Conservation (phyloP, 2,797 vertebrate genomes). For the Craterocephalus amniculus region DNA sequence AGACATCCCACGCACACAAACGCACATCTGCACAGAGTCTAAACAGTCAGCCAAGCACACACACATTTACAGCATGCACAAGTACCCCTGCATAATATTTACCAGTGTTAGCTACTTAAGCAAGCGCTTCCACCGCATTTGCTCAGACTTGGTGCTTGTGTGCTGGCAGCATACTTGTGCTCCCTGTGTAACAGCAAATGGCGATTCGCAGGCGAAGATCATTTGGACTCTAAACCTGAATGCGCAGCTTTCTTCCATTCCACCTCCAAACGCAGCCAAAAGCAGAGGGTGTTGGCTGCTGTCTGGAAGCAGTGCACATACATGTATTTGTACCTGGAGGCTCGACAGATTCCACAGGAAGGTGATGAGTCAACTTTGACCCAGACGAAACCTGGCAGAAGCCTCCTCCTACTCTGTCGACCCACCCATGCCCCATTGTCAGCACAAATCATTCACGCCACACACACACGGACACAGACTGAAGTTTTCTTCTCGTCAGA, state of each 20-base stretch:
- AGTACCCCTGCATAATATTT: constrained; percentile 54
- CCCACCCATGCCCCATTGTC: constrained; percentile 26
- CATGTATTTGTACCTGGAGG: constrained; percentile 34
- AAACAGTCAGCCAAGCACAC: constrained; percentile 43
- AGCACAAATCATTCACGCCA: constrained; percentile 6
- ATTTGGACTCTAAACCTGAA: neutral
- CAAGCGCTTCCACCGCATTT: constrained; percentile 30
- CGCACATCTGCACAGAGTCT: constrained; percentile 56
- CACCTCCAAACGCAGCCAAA: neutral
- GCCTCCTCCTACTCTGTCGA: constrained; percentile 6
- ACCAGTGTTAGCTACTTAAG: constrained; percentile 36
- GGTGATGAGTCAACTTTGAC: constrained; percentile 65
- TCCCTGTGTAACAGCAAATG: constrained; percentile 2
- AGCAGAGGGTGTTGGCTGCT: constrained; percentile 2
- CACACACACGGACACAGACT: constrained; percentile 1
- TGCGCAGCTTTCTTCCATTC: neutral
- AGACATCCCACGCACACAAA: constrained; percentile 44
- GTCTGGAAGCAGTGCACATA: constrained; percentile 2
- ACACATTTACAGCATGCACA: constrained; percentile 26
- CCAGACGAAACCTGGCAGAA: constrained; percentile 49
- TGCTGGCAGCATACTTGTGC: neutral
- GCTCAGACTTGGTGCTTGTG: constrained; percentile 6
- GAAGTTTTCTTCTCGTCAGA: neutral
- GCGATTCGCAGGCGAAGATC: neutral
- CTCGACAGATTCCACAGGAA: constrained; percentile 68